A percentile compares a stretch with the other conserved stretches of the same genome.
phyloP scores from a whole-genome alignment of 2,797 vertebrate genomes.

The Acridotheres tristis region DNA sequence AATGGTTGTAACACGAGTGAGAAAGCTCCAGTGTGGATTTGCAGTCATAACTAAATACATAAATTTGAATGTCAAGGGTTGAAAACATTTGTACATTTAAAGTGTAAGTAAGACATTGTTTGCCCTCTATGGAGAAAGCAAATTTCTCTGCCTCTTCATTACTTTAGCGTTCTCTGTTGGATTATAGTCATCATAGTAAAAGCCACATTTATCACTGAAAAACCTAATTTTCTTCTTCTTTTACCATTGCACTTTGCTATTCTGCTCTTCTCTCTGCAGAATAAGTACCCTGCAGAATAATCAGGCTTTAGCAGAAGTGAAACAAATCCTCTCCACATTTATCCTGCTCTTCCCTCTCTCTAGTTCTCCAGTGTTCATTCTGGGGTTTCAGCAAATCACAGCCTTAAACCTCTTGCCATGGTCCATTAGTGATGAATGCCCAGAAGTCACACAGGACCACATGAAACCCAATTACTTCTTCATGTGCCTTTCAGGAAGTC shows the following conservation, averaged over 20 bases:
- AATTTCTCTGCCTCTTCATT: background rate
- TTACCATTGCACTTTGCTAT: background rate
- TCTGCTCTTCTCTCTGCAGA: background rate
- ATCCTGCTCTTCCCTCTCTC: background rate
- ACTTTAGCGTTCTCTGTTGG: background rate
- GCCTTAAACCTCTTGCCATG: conserved; percentile 52
- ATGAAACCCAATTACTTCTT: conserved; percentile 77
- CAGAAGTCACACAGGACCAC: conserved; percentile 4
- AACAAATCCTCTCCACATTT: background rate
- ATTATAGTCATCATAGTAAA: background rate
- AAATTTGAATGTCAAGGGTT: background rate
- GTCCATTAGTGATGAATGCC: conserved; percentile 77
- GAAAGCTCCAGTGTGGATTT: background rate
- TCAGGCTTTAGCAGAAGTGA: background rate
- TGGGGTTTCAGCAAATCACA: background rate
- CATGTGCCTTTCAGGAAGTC: conserved; percentile 73
- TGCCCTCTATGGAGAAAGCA: background rate
- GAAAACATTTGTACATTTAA: background rate
- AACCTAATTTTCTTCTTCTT: background rate
- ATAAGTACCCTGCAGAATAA: background rate
- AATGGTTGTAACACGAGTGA: background rate
- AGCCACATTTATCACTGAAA: background rate
- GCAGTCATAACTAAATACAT: background rate
- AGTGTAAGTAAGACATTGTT: background rate
- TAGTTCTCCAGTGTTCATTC: background rate